These are phyloP conservation scores for Dinoponera quadriceps DNA, from an alignment of 1,140 invertebrate species.

Conservation along the genomic window DNA sequence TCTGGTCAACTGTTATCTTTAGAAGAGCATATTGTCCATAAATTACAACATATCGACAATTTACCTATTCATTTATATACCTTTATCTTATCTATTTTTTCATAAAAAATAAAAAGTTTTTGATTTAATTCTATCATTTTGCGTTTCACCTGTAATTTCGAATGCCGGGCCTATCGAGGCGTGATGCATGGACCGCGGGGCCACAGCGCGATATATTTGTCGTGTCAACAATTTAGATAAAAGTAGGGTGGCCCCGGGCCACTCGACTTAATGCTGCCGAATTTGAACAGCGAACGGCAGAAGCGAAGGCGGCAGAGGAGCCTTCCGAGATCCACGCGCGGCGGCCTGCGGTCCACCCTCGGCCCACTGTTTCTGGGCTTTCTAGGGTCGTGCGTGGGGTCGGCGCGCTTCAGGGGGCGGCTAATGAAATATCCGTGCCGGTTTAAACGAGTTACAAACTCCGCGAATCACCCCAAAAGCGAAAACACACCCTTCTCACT, in stretches of 20 bases:
- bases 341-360: conserved; percentile 55
- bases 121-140: background rate
- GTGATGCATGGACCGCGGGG: background rate
- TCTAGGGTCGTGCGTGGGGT: conserved; percentile 73
- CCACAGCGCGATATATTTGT: conserved; percentile 82
- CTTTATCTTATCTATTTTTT: background rate
- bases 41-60: too few relatives aligned
- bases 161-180: background rate
- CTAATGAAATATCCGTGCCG: conserved; percentile 86
- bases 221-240: conserved; percentile 84
- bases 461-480: conserved; percentile 76
- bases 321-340: conserved; percentile 65
- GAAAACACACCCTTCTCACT: conserved; percentile 71
- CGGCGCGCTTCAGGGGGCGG: conserved; percentile 74
- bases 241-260: conserved; percentile 66
- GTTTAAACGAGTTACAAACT: conserved; percentile 85
- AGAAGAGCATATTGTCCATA: too few relatives aligned
- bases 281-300: conserved; percentile 67
- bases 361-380: conserved; percentile 61
- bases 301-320: conserved; percentile 54
- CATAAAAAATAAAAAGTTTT: background rate
- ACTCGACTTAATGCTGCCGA: conserved; percentile 81
- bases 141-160: conserved; percentile 10
- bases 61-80: too few relatives aligned
- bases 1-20: too few relatives aligned